Base-by-base conservation (phyloP, 2,888 invertebrate species). In the Aspidiotus destructor region DNA sequence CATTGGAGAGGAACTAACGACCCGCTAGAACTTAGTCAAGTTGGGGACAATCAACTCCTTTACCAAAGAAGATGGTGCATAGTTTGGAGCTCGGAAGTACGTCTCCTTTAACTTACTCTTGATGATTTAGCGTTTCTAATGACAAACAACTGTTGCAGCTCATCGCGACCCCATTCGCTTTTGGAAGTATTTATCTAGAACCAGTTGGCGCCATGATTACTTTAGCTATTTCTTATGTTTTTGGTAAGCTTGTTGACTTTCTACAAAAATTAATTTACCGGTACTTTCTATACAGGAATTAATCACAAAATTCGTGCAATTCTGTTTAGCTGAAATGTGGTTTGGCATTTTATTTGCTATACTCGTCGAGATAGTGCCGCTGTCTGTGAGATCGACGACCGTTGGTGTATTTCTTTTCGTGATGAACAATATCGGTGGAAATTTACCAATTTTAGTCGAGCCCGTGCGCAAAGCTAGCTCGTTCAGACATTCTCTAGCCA, bases 361-460 rank as follows among this genome's bases (percentile, higher is more conserved):
- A 75, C 81, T 93, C 3, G 91, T 93, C 1, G 92, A 92, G 79
- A 88, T 92, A 71, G 91, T 92, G 1, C 92, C 92, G 0, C 75
- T 89, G 60, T 83, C 86, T 8, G 84, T 91, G 13, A 82, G 92
- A 60, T 92, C 92, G 7, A 90, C 91, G 53, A 88, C 90, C 0
- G 86, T 92, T 13, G 92, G 92, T 0, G 84, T 92, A 44, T 92
- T 92, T 76, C 81, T 92, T 53, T 93, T 93, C 78, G 89, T 92
- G 2, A 92, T 92, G 89, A 92, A 92, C 80, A 93, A 92, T 79
- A 85, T 92, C 71, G 92, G 92, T 8, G 92, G 92, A 48, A 92
- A 92, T 78, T 80, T 92, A 74, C 92, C 92, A 41, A 91, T 92
- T 74, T 80, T 91, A 8, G 89, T 92, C 2, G 91, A 92, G 77